These are phyloP conservation scores for Cynodonichthys magdalenae DNA, from an alignment of 2,797 vertebrate species.

Conservation along the genomic window DNA sequence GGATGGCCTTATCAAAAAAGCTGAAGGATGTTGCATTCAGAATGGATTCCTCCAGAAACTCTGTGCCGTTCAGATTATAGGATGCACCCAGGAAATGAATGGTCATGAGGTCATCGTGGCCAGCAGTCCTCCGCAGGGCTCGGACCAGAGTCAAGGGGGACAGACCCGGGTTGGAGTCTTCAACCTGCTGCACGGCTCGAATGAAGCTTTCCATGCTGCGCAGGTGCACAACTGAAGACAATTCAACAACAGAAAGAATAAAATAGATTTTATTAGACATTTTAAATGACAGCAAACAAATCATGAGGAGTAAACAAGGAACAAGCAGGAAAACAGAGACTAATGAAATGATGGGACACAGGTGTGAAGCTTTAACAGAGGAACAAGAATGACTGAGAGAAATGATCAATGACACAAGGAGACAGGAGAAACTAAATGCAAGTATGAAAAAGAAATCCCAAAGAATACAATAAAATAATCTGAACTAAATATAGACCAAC, in stretches of 20 bases:
- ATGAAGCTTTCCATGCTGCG: constrained; percentile 80
- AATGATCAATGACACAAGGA: too few species aligned
- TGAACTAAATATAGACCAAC: too few species aligned
- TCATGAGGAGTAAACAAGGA: too few species aligned
- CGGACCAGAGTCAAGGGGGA: constrained; percentile 41
- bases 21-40: constrained; percentile 61
- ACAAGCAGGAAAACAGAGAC: too few species aligned
- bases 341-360: too few species aligned
- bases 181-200: constrained; percentile 68
- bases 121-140: constrained; percentile 60
- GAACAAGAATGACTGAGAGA: too few species aligned
- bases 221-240: constrained; percentile 64
- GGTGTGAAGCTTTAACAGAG: too few species aligned
- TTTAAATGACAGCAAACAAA: too few species aligned
- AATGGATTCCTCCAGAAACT: constrained; percentile 54
- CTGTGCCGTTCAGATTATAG: constrained; percentile 15
- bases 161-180: constrained; percentile 57
- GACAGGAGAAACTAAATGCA: too few species aligned
- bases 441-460: too few species aligned
- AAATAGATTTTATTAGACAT: neutral
- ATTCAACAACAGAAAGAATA: neutral
- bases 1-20: constrained; percentile 71
- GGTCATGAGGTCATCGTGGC: constrained; percentile 62
- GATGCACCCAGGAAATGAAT: constrained; percentile 65
- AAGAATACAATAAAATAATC: too few species aligned